These are phyloP conservation scores for Diabrotica undecimpunctata DNA, from an alignment of 1,140 invertebrate species.

Conservation along the genomic window DNA sequence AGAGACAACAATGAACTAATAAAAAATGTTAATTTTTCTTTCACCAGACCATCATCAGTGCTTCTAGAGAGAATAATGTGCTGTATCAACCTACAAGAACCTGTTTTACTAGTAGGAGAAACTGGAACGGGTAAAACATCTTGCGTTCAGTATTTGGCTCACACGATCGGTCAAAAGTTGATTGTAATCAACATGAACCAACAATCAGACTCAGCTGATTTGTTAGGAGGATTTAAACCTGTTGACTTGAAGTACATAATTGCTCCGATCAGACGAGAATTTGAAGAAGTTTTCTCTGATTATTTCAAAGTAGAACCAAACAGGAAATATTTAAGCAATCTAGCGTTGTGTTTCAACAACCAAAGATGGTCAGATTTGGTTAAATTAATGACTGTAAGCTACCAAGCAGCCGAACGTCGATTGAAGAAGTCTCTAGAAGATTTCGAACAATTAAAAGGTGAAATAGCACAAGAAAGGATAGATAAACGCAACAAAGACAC, in stretches of 20 bases:
- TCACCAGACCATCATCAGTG: constrained; percentile 72
- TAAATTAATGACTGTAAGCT: constrained; percentile 73
- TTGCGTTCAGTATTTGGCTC: constrained; percentile 89
- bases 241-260: constrained; percentile 86
- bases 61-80: constrained; percentile 84
- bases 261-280: constrained; percentile 73
- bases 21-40: constrained; percentile 66
- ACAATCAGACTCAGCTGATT: constrained; percentile 93
- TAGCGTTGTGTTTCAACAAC: constrained; percentile 70
- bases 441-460: constrained; percentile 4
- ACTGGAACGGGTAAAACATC: constrained; percentile 98
- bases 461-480: constrained; percentile 29
- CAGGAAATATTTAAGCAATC: constrained; percentile 75
- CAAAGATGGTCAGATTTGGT: constrained; percentile 70
- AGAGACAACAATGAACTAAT: constrained; percentile 44
- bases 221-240: constrained; percentile 96
- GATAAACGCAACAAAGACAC: constrained; percentile 41
- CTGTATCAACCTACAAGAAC: constrained; percentile 79
- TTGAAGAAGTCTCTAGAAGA: constrained; percentile 11
- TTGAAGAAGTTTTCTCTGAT: constrained; percentile 75
- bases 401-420: constrained; percentile 63
- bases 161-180: constrained; percentile 76
- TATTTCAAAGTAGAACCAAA: constrained; percentile 82
- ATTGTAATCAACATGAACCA: constrained; percentile 99
- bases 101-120: constrained; percentile 94